Conservation (phyloP, 35 echinoderm and acorn worm genomes). For the Amphiura filiformis region DNA sequence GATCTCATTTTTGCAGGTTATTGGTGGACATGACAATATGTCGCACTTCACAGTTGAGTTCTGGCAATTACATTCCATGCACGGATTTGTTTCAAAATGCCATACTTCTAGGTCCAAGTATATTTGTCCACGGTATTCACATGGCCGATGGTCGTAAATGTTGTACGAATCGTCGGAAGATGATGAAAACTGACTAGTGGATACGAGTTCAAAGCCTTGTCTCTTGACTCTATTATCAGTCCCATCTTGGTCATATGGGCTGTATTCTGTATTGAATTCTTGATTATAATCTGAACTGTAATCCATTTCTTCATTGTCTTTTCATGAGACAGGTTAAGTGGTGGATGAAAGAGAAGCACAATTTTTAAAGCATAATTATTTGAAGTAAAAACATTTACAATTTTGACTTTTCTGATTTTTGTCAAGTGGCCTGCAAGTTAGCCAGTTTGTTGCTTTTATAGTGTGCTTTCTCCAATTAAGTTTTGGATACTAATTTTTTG, state of each 20-base stretch:
- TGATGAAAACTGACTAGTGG: neutral
- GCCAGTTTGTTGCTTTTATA: no score
- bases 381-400: neutral
- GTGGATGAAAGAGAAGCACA: neutral
- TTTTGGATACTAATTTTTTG: no score
- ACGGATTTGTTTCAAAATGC: conserved; percentile 49
- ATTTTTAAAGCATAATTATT: neutral
- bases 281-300: no score
- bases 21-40: conserved; percentile 62
- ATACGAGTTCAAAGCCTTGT: neutral
- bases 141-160: conserved; percentile 16
- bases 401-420: neutral
- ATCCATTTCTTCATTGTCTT: neutral
- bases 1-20: conserved; percentile 58
- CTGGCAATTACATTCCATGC: conserved; percentile 69
- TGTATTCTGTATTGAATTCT: neutral
- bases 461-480: no score
- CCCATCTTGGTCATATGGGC: neutral
- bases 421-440: no score
- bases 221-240: neutral
- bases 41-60: conserved; percentile 76
- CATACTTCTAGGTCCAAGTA: conserved; percentile 55
- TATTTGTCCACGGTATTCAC: conserved; percentile 46
- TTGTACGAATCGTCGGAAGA: neutral
- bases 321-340: neutral